Evolutionary conservation across 2,888 invertebrate species (phyloP), one percentile per base, ranked within the genome.

Genomic region (Trissonchulus sp.): DNA sequence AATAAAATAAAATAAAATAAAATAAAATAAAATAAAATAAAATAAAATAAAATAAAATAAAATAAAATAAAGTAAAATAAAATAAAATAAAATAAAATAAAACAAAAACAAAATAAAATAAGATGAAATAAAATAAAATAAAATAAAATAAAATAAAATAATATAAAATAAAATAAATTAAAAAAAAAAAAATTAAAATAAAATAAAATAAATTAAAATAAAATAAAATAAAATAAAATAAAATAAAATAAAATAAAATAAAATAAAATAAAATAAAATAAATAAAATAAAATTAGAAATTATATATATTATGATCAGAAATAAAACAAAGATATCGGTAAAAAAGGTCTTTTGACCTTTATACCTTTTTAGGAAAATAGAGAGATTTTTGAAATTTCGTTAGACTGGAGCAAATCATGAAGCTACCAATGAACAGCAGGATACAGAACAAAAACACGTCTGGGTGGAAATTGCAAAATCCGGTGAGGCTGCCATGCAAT

Each of bases 371-470:
- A 48, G 84, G 79, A 73, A 85, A 84, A 77, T 82, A 85, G 23
- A 79, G 78, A 34, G 82, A 79, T 34, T 77, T 78, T 36, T 82
- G 79, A 74, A 85, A 81, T 38, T 79, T 77, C 76, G 81, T 82
- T n/a, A 85, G 77, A 1, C 79, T 77, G 68, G 81, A 80, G 68
- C 84, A 83, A n/a, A 84, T 79, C 34, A 79, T 76, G 77, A 85
- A 85, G 1, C 85, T 85, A 65, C 83, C 82, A 65, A 83, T 77
- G 73, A 84, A 83, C 38, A 86, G 79, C 30, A 85, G 79, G 15
- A 85, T 73, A 15, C 83, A 84, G 78, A 85, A 81, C 73, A 85
- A 80, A 77, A 84, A 85, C 63, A 85, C 81, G 77, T 84, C 81
- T 33, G 84, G 82, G 73, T 83, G 80, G 79, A 81, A 81, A 33